Base-by-base conservation (phyloP, 2,797 vertebrate genomes). In the Schizopygopsis pylzovi region DNA sequence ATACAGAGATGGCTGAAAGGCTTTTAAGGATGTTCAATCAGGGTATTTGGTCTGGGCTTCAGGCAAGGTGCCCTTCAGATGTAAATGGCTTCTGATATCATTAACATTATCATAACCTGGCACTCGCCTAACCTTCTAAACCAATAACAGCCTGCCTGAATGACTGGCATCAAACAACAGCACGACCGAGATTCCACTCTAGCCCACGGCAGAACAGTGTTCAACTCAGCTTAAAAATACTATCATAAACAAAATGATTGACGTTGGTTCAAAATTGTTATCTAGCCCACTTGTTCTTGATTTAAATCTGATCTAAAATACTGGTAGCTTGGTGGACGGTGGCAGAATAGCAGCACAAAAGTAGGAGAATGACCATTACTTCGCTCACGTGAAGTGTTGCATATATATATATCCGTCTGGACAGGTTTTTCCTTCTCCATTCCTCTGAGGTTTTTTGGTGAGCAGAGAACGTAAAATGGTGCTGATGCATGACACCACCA, bases 101-200 rank as follows among this genome's bases (percentile, higher is more conserved):
- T 81, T 88, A 75, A 81, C 70, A 85, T 85, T 75, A 81, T 75
- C 75, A 81, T 89, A 80, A 83, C 85, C 37, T 4, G 56, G 84
- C 80, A 85, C 63, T 85, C 87, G 82, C 33, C 73, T 85, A 79
- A 71, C 83, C 84, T 86, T 75, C 80, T 76, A 88, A 86, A 88
- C 82, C 1, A 56, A 89, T 85, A 84, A 86, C 37, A 83, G 83
- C 80, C 79, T 76, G 89, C 67, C 73, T 77, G 85, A 87, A 87
- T 81, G 83, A 89, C 81, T 87, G 85, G 81, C 87, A 86, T 90
- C 85, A 88, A 90, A 85, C 61, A 82, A 81, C 82, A 86, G 79
- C 83, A 86, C 75, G 72, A 54, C 47, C 0, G 65, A 85, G 80
- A 83, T 81, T 67, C 37, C 39, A 45, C 72, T 39, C 72, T 82